Base-by-base conservation (phyloP, 2,113 vertebrate species). In the Rhinopomastus cyanomelas region DNA sequence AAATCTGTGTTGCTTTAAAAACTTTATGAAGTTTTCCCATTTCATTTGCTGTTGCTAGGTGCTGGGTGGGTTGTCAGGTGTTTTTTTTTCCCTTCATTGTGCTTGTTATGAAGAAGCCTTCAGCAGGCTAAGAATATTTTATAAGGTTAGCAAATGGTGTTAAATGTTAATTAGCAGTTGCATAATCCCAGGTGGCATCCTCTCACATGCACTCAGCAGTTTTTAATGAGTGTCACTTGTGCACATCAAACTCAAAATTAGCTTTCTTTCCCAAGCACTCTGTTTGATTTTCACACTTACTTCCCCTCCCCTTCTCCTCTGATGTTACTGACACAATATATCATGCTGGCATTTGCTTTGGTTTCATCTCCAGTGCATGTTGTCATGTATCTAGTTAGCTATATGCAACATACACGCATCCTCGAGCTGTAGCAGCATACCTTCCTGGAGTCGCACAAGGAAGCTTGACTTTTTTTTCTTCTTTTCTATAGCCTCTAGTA, bases 131-230 rank as follows among this genome's bases (percentile, higher is more conserved):
- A 95, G 96, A 95, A 95, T 97, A 96, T 96, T 96, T 96, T 95
- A 95, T 95, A 81, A 92, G 94, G 92, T 96, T 97, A 96, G 96
- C 94, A 97, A 97, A 96, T 95, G 91, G 94, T 96, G 96, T 94
- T 97, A 97, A 97, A 96, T 97, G 95, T 97, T 97, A 97, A 97
- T 97, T 98, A 97, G 96, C 97, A 97, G 96, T 97, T 97, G 96
- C 95, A 96, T 96, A 97, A 96, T 97, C 96, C 95, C 85, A 96
- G 92, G 96, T 95, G 89, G 95, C 94, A 95, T 97, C 95, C 85
- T 94, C 95, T 96, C 96, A 95, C 85, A 91, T 88, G 92, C 92
- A 91, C 80, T 97, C 88, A 85, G 97, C 96, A 97, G 94, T 97
- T 97, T 97, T 95, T 96, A 95, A 95, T 97, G 96, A 97, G 89